phyloP scores from a whole-genome alignment of 2,888 invertebrate genomes.

The Podotricha telesiphe region DNA sequence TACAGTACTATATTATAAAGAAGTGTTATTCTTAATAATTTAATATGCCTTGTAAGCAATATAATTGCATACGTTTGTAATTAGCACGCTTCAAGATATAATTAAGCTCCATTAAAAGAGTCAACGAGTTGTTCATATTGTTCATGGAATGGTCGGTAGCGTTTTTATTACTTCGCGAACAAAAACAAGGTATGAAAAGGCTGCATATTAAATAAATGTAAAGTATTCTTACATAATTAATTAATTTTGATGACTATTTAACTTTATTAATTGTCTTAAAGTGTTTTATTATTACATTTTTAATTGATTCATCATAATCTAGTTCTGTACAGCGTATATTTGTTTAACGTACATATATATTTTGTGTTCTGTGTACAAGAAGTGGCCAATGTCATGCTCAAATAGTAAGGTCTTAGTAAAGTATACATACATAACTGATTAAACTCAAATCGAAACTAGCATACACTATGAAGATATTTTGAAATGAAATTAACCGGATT shows the following conservation, averaged over 20 bases:
- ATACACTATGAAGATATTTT: too few species aligned
- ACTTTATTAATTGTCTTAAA: background rate
- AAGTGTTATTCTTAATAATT: slow-evolving; percentile 32
- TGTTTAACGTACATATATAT: background rate
- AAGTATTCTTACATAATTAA: slow-evolving; percentile 13
- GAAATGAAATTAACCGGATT: too few species aligned
- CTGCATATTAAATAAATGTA: slow-evolving; percentile 13
- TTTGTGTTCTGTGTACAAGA: background rate
- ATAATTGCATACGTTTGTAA: slow-evolving; percentile 36
- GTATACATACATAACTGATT: too few species aligned
- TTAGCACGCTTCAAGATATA: slow-evolving; percentile 38
- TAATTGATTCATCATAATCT: background rate
- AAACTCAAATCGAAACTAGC: too few species aligned
- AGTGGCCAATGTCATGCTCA: background rate
- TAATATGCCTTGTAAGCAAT: slow-evolving; percentile 28
- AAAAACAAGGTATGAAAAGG: slow-evolving; percentile 6
- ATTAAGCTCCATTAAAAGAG: slow-evolving; percentile 38
- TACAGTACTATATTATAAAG: slow-evolving; percentile 8
- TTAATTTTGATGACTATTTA: slow-evolving; percentile 12
- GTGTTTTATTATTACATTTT: background rate
- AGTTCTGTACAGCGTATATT: background rate
- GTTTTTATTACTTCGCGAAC: slow-evolving; percentile 15
- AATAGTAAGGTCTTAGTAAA: too few species aligned
- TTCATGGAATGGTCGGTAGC: slow-evolving; percentile 23
- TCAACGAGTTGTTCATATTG: slow-evolving; percentile 30